A percentile compares a stretch with the other conserved stretches of the same genome.
Evolutionary conservation across 2,888 invertebrate species (phyloP).

Genomic region (Anarsia innoxiella): DNA sequence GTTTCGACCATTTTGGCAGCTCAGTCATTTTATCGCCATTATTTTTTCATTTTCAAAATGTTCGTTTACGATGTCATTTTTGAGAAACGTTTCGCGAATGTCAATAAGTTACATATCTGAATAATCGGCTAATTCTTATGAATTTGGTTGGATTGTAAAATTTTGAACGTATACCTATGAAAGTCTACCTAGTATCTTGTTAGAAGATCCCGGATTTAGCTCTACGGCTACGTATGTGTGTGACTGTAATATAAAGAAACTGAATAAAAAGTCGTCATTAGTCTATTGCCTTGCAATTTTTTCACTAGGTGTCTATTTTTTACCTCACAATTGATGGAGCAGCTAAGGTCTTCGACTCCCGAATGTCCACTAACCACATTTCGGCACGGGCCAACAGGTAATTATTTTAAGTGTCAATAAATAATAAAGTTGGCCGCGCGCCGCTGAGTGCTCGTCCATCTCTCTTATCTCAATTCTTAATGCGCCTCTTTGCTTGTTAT

Average conservation of each 20-base stretch:
- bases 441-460: slow-evolving; percentile 72
- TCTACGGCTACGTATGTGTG: too few species aligned
- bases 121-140: too few species aligned
- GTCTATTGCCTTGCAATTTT: not conserved
- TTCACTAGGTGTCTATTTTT: slow-evolving; percentile 3
- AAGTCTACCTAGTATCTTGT: too few species aligned
- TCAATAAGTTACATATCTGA: too few species aligned
- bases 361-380: slow-evolving; percentile 25
- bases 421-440: slow-evolving; percentile 68
- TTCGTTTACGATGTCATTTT: slow-evolving; percentile 17
- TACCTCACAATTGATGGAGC: slow-evolving; percentile 8
- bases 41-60: slow-evolving; percentile 9
- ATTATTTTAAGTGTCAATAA: slow-evolving; percentile 76
- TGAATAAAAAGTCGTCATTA: not conserved
- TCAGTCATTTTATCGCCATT: slow-evolving; percentile 24
- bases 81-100: slow-evolving; percentile 10
- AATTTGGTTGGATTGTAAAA: too few species aligned
- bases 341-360: slow-evolving; percentile 42
- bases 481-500: slow-evolving; percentile 70
- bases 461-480: slow-evolving; percentile 74
- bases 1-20: slow-evolving; percentile 30
- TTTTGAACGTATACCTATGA: too few species aligned
- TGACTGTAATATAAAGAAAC: too few species aligned
- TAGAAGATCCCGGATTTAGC: too few species aligned
- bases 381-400: slow-evolving; percentile 72